Base-by-base conservation (phyloP, 2,113 vertebrate genomes). In the Apteryx mantelli region DNA sequence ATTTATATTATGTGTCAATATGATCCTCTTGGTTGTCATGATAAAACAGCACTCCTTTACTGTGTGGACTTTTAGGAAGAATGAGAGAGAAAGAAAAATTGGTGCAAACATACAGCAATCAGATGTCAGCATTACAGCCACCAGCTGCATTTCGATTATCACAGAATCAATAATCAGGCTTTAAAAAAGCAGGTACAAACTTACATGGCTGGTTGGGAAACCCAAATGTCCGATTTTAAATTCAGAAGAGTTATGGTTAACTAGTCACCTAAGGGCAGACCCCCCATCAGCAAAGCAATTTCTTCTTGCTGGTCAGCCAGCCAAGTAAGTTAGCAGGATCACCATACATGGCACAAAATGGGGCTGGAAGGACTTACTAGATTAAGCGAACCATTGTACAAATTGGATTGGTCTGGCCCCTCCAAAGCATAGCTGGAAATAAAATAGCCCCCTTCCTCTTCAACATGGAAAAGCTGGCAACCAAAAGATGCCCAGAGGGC, bases 221-320 rank as follows among this genome's bases (percentile, higher is more conserved):
- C 4, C 24, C 32, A 4, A 2, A 13, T 0, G 0, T 2, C 30
- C 38, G 4, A 0, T 0, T 38, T 30, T 50, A 13, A 53, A 19
- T 42, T 34, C 0, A 0, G 56, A 56, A 8, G 8, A 48, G 17
- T 1, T 2, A 4, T 1, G 16, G 6, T 3, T 36, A 53, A 34
- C 20, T 26, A n/a, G 28, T 1, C 8, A 46, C 8, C 42, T 36
- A 12, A 81, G 42, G 53, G 22, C 42, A 40, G 30, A 6, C n/a
- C 17, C 22, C 14, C 6, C 38, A 70, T 7, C 50, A 25, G 24
- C 11, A 24, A 21, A 40, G 11, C 1, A 4, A 5, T 5, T 36
- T 21, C n/a, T 28, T 11, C 56, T 38, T 5, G 6, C 36, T 8
- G 3, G 13, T 11, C 53, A 53, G 58, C 9, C 36, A 32, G n/a